Percentiles rank a stretch among this genome's conserved stretches.
Evolutionary conservation across 2,113 vertebrate species (phyloP).

Genomic region (Strigops habroptila): DNA sequence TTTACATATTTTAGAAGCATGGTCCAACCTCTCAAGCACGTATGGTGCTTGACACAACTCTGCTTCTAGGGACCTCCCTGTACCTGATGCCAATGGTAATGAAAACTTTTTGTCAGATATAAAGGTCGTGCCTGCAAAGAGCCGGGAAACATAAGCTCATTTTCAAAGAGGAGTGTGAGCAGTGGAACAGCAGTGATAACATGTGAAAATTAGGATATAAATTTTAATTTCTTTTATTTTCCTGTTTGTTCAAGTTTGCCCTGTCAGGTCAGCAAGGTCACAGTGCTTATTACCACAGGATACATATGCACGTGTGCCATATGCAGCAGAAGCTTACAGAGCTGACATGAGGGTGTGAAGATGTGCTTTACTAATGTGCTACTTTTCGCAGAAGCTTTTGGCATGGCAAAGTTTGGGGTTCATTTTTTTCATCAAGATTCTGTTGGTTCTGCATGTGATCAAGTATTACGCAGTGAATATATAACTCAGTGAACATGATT

Average conservation of each 20-base stretch:
- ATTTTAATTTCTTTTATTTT: background rate
- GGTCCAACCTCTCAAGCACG: background rate
- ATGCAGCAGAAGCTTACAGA: background rate
- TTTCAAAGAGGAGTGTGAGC: background rate
- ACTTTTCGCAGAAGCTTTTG: background rate
- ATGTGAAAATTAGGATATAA: background rate
- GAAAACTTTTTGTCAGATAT: background rate
- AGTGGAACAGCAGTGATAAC: background rate
- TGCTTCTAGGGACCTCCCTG: background rate
- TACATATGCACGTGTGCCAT: fast-evolving
- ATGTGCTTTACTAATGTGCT: fast-evolving
- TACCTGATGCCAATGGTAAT: background rate
- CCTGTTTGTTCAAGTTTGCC: background rate
- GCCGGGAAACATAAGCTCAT: background rate
- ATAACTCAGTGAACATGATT: background rate
- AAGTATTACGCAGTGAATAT: background rate
- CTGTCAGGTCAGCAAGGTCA: background rate
- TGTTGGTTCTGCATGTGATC: background rate
- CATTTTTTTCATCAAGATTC: background rate
- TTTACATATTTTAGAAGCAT: background rate
- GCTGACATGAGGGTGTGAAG: background rate
- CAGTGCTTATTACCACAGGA: background rate
- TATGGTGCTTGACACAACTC: background rate
- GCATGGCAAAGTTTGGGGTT: background rate
- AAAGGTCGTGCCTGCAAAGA: background rate